phyloP scores from a whole-genome alignment of 2,888 invertebrate genomes.

The Tromatobia lineatoria region DNA sequence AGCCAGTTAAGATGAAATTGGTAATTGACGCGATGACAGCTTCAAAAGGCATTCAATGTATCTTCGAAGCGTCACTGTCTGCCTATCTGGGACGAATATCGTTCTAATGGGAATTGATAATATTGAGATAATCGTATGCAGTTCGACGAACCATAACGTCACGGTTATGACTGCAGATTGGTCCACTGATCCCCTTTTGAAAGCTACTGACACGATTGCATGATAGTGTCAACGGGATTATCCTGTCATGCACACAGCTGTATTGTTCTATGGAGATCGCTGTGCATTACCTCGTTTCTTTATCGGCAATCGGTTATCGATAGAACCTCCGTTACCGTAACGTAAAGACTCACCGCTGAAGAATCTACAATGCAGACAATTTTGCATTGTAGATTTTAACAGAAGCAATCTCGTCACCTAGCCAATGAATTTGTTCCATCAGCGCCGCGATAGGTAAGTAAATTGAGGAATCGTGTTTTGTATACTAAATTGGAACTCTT shows the following conservation, averaged over 20 bases:
- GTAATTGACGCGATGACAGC: conserved; percentile 1
- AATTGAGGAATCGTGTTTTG: neutral
- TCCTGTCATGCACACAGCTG: neutral
- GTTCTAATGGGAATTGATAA: conserved; percentile 24
- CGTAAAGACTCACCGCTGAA: neutral
- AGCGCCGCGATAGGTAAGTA: neutral
- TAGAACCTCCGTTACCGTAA: neutral
- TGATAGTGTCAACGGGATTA: conserved; percentile 17
- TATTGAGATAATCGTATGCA: neutral
- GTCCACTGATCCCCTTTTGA: conserved; percentile 11
- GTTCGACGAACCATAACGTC: neutral
- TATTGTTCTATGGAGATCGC: neutral
- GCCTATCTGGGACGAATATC: neutral
- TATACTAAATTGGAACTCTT: too few relatives aligned
- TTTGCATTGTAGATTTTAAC: neutral
- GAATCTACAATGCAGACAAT: conserved; percentile 3
- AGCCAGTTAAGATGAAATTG: neutral
- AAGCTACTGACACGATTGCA: conserved; percentile 30
- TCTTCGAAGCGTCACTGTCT: neutral
- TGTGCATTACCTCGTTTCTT: neutral
- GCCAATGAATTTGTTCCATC: neutral
- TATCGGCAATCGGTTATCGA: neutral
- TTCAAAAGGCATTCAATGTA: neutral
- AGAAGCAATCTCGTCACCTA: neutral
- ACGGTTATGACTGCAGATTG: neutral